Base-by-base conservation (phyloP, 2,888 invertebrate genomes). In the Morinoia aosen region DNA sequence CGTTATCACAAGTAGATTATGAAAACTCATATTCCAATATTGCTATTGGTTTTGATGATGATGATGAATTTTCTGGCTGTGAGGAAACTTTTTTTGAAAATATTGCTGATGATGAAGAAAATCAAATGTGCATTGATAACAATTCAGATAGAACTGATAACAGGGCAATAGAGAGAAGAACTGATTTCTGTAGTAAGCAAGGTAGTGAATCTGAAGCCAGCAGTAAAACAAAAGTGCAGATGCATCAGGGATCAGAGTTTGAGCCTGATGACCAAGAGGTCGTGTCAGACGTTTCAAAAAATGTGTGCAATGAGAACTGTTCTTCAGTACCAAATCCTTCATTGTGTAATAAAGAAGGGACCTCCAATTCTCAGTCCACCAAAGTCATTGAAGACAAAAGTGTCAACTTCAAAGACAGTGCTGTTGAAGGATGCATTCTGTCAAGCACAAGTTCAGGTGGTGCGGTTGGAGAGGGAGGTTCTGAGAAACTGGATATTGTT, bases 401-500 rank as follows among this genome's bases (percentile, higher is more conserved):
- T 48, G 76, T 33, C 1, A 16, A 76, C 93, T 93, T 33, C 5
- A 93, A 58, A 25, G 48, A 90, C 40, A 90, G 90, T 39, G 40
- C 39, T 25, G 48, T 40, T 2, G 40, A 39, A 16, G 40, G 39
- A 39, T 40, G 39, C 48, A 48, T 48, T 39, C 90, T 57, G 58
- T 16, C 93, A 12, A 33, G 58, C 93, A 39, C 8, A 5, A 48
- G 58, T 33, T 93, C 93, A 58, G 88, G 88, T 1, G 64, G 94
- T 57, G 16, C 57, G 48, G 88, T 40, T 12, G 88, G 64, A 56
- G 25, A 57, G 25, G 39, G 57, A 91, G 95, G 95, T 25, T 58
- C 93, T 33, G 64, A 94, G 88, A 94, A 76, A 25, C 94, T 96
- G 25, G 96, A 95, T 14, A 91, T 96, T 61, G 96, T 95, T n/a